Base-by-base conservation (phyloP, 2,888 invertebrate species). In the Corbicula japonica region DNA sequence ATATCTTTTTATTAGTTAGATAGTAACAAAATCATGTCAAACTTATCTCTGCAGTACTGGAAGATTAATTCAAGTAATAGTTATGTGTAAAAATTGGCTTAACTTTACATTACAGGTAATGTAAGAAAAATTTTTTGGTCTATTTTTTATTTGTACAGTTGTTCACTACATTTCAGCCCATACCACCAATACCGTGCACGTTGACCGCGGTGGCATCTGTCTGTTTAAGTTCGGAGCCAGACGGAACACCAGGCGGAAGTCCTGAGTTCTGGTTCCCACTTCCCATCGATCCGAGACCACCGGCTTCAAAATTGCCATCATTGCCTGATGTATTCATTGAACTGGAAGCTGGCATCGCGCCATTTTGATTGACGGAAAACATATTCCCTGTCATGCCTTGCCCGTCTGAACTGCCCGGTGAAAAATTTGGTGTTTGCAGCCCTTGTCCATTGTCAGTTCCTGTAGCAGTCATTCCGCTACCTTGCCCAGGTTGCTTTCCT, bases 101-200 rank as follows among this genome's bases (percentile, higher is more conserved):
- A n/a, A n/a, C n/a, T n/a, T n/a, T n/a, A n/a, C n/a, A n/a, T n/a
- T n/a, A n/a, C n/a, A n/a, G n/a, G n/a, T n/a, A n/a, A n/a, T n/a
- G n/a, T n/a, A n/a, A n/a, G n/a, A n/a, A n/a, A n/a, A n/a, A n/a
- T n/a, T n/a, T n/a, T n/a, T n/a, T n/a, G n/a, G n/a, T n/a, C n/a
- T n/a, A n/a, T n/a, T n/a, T n/a, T n/a, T n/a, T n/a, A n/a, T n/a
- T n/a, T n/a, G n/a, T n/a, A n/a, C n/a, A n/a, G n/a, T n/a, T n/a
- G n/a, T n/a, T n/a, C n/a, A n/a, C n/a, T n/a, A 26, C 8, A 18
- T 46, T 46, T 44, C 46, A 44, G 21, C 58, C 70, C 26, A 70
- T 44, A 23, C 65, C 50, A 52, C 75, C 69, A n/a, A 75, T 75
- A 21, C 75, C 75, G 34, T 68, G 50, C n/a, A 41, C 74, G 23